Conservation (phyloP, 2,113 vertebrate species). For the Corythoichthys intestinalis region DNA sequence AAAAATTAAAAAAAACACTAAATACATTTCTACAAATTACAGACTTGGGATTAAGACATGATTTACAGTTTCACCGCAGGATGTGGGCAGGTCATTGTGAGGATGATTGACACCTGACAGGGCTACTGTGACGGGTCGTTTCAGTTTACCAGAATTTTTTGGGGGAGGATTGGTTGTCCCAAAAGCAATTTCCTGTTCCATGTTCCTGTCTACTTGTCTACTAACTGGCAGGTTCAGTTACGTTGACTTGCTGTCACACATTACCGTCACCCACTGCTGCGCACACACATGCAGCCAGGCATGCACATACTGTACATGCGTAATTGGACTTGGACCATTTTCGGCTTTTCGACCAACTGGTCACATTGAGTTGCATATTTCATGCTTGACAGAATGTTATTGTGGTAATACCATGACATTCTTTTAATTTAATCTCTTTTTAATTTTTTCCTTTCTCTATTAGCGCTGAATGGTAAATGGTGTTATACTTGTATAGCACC, state of each 20-base stretch:
- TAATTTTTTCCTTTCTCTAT: not conserved
- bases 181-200: slow-evolving; percentile 73
- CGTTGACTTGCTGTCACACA: slow-evolving; percentile 44
- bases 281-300: not conserved
- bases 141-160: slow-evolving; percentile 63
- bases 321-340: not conserved
- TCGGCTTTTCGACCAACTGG: not conserved
- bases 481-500: too few relatives aligned
- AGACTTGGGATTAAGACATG: slow-evolving; percentile 50
- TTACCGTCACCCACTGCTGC: slow-evolving; percentile 2
- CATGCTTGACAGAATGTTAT: not conserved
- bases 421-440: not conserved
- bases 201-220: slow-evolving; percentile 67
- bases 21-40: slow-evolving; percentile 20
- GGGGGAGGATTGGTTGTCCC: slow-evolving; percentile 59
- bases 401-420: not conserved
- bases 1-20: not conserved
- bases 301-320: not conserved
- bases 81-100: slow-evolving; percentile 61
- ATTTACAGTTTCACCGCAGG: slow-evolving; percentile 48
- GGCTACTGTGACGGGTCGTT: slow-evolving; percentile 59
- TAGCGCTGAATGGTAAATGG: not conserved
- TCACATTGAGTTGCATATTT: not conserved
- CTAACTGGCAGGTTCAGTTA: slow-evolving; percentile 55
- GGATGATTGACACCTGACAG: slow-evolving; percentile 66